Conservation (phyloP, 1,140 invertebrate species). For the Drosophila nigromelanica region DNA sequence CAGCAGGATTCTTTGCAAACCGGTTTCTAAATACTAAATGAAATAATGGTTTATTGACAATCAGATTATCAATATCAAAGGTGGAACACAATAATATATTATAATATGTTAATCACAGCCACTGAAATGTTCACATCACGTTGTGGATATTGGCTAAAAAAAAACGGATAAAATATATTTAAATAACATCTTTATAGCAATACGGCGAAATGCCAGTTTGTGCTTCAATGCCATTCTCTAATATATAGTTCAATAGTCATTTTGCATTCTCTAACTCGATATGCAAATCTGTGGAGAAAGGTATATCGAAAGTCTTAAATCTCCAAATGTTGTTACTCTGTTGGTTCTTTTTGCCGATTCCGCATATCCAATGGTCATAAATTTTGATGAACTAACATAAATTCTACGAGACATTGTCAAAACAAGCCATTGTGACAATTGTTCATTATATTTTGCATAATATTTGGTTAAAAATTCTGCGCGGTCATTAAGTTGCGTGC, state of each 20-base stretch:
- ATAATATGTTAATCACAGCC: too few relatives aligned
- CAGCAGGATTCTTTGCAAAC: too few relatives aligned
- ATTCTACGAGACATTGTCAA: slow-evolving; percentile 3
- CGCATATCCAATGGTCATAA: slow-evolving; percentile 4
- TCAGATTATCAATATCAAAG: too few relatives aligned
- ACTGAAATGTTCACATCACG: too few relatives aligned
- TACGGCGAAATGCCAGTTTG: too few relatives aligned
- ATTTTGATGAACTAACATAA: slow-evolving; percentile 10
- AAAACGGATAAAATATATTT: too few relatives aligned
- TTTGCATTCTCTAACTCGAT: not conserved
- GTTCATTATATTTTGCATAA: slow-evolving; percentile 14
- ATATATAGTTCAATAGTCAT: not conserved
- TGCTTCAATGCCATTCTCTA: not conserved
- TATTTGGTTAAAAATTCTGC: slow-evolving; percentile 3
- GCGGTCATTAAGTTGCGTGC: slow-evolving; percentile 11
- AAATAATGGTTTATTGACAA: too few relatives aligned
- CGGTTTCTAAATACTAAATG: too few relatives aligned
- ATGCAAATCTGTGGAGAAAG: not conserved
- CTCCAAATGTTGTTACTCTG: not conserved
- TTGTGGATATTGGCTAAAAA: not conserved
- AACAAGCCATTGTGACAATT: slow-evolving; percentile 28
- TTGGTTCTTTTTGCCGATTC: not conserved
- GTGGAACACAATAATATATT: too few relatives aligned
- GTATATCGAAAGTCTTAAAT: not conserved
- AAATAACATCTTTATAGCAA: too few relatives aligned